phyloP scores from a whole-genome alignment of 1,140 invertebrate genomes.

The Vanessa tameamea region DNA sequence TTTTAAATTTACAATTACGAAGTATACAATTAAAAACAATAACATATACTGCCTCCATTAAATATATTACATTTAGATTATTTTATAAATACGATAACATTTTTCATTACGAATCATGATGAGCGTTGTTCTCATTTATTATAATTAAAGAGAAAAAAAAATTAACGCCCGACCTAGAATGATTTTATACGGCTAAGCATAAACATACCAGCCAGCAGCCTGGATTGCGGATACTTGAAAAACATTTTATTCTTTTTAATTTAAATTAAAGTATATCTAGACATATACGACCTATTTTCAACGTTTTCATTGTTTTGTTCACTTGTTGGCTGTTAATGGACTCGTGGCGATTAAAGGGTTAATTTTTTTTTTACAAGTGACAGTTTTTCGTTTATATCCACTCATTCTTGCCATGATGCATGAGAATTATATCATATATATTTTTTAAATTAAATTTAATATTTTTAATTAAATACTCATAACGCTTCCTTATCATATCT shows the following conservation, averaged over 20 bases:
- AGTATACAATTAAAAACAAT: not conserved
- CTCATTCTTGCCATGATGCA: not conserved
- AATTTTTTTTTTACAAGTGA: not conserved
- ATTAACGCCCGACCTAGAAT: conserved; percentile 27
- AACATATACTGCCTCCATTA: not conserved
- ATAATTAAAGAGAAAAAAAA: conserved; percentile 29
- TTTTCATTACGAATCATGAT: not conserved
- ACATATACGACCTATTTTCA: conserved; percentile 19
- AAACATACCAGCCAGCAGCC: conserved; percentile 1
- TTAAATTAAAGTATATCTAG: conserved; percentile 8
- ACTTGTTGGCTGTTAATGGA: conserved; percentile 11
- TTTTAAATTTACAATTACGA: not conserved
- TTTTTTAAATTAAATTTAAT: no score
- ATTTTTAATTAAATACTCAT: no score
- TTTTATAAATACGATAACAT: conserved; percentile 11
- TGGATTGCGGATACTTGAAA: conserved; percentile 25
- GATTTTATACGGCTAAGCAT: conserved; percentile 19
- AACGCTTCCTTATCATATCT: no score
- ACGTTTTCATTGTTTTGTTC: conserved; percentile 5
- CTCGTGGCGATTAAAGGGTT: not conserved
- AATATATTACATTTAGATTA: not conserved
- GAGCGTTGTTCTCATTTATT: conserved; percentile 23
- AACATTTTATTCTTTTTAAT: conserved; percentile 19
- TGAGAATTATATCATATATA: no score
- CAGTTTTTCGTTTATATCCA: not conserved